Conservation (phyloP, 2,113 vertebrate genomes). For the Jacana jacana region DNA sequence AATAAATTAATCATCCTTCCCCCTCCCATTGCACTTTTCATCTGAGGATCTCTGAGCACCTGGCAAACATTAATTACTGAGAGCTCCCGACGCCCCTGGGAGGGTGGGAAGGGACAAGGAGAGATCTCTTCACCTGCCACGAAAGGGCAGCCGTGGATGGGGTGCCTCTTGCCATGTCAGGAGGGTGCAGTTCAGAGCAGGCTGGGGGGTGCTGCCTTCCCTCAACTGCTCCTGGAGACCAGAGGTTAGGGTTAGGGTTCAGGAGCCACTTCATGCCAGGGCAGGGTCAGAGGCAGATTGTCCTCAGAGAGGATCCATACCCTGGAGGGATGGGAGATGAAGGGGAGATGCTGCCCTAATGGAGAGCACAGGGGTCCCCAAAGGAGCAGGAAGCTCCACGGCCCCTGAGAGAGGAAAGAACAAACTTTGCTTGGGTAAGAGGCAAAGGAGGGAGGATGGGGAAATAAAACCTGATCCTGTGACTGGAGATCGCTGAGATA, state of each 20-base stretch:
- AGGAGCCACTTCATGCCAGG: fast-evolving
- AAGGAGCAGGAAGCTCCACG: not conserved
- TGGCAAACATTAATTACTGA: conserved; percentile 65
- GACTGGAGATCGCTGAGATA: conserved; percentile 30
- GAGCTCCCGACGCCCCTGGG: conserved; percentile 35
- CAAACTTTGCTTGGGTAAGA: conserved; percentile 30
- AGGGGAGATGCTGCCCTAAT: not conserved
- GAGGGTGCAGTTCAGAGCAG: not conserved
- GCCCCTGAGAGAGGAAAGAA: not conserved
- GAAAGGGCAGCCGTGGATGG: fast-evolving
- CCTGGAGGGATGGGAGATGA: not conserved
- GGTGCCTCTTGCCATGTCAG: fast-evolving
- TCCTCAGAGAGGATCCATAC: not conserved
- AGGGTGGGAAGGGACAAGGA: conserved; percentile 30
- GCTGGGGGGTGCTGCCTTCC: not conserved
- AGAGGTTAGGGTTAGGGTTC: too few species aligned
- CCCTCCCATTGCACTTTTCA: conserved; percentile 68
- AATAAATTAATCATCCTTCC: conserved; percentile 71
- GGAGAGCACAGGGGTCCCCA: not conserved
- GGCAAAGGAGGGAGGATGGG: conserved; percentile 40
- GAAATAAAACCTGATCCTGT: conserved; percentile 38
- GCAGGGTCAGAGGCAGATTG: not conserved
- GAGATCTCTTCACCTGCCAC: not conserved
- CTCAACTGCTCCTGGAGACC: not conserved
- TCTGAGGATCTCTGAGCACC: conserved; percentile 63